These are phyloP conservation scores for Melanaphis sacchari DNA, from an alignment of 1,140 invertebrate genomes.

Conservation along the genomic window DNA sequence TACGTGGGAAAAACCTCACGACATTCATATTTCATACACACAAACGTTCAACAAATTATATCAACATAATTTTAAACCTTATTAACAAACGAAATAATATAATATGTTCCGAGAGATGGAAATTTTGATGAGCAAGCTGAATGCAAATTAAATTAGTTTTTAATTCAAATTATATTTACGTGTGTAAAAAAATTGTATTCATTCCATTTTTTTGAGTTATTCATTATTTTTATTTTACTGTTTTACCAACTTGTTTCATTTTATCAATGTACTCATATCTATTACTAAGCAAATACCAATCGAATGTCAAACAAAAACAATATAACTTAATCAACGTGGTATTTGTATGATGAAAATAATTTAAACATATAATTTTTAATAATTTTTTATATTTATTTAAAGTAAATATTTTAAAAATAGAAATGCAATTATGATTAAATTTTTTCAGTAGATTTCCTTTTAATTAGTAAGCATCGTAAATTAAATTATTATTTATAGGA, in stretches of 20 bases:
- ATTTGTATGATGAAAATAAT: neutral
- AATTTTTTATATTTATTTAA: neutral
- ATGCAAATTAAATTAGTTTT: neutral
- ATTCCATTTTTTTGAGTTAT: neutral
- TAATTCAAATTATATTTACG: neutral
- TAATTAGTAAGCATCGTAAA: too few species aligned
- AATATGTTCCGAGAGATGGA: neutral
- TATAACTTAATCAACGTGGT: neutral
- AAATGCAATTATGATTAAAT: neutral
- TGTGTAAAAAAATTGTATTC: neutral
- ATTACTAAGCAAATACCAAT: neutral
- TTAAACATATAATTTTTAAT: neutral
- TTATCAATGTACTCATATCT: neutral
- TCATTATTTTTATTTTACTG: neutral
- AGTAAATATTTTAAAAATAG: too few species aligned
- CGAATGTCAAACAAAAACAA: neutral
- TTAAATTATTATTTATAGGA: neutral
- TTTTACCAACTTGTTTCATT: too few species aligned
- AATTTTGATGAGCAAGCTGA: neutral
- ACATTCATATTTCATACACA: neutral
- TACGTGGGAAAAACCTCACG: neutral
- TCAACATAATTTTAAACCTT: neutral
- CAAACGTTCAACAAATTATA: neutral
- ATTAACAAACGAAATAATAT: neutral
- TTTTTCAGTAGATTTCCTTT: neutral